phyloP scores from a whole-genome alignment of 2,888 invertebrate genomes.

The Harpagoxenus sublaevis region DNA sequence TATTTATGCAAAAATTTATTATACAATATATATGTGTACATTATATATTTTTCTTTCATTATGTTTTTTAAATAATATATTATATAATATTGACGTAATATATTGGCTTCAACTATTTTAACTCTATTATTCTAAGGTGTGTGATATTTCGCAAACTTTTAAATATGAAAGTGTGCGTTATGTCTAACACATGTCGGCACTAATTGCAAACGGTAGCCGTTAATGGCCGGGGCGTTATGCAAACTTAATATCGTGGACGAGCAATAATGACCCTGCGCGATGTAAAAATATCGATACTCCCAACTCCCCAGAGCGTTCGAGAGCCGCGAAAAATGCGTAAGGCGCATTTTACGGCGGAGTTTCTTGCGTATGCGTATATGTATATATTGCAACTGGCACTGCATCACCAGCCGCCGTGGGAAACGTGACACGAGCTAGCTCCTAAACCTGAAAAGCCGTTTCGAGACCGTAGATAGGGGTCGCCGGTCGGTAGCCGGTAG shows the following conservation, averaged over 20 bases:
- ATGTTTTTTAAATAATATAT: background rate
- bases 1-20: background rate
- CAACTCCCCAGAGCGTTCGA: constrained; percentile 46
- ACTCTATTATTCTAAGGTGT: background rate
- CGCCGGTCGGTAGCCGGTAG: constrained; percentile 56
- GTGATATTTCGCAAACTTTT: constrained; percentile 31
- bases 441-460: constrained; percentile 75
- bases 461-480: constrained; percentile 72
- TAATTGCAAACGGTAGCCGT: constrained; percentile 36
- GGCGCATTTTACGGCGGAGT: constrained; percentile 68
- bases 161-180: background rate
- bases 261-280: constrained; percentile 48
- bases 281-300: constrained; percentile 60
- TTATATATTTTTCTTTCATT: background rate
- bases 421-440: constrained; percentile 80
- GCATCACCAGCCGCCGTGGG: constrained; percentile 76
- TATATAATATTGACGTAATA: background rate
- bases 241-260: constrained; percentile 28
- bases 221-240: constrained; percentile 26
- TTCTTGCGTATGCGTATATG: constrained; percentile 70
- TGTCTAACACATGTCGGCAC: background rate
- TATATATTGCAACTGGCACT: constrained; percentile 66
- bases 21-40: background rate
- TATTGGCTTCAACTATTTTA: background rate
- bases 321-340: constrained; percentile 70